Evolutionary conservation across 2,113 vertebrate genomes (phyloP), one percentile per base, ranked within the genome.

Genomic region (Gobio gobio): DNA sequence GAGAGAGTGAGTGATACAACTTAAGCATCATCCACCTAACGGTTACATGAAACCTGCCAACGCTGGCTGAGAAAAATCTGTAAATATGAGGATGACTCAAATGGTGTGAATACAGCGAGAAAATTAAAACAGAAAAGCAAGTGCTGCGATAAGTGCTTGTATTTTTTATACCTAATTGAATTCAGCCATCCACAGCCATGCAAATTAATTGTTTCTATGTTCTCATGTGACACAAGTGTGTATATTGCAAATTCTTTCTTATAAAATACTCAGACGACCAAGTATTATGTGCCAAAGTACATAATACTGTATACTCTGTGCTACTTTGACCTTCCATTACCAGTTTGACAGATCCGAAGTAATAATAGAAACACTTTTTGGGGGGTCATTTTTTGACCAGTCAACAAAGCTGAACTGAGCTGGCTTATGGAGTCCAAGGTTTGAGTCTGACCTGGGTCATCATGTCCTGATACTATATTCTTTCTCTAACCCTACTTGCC

Each of bases 11-110:
- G 80, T 40, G 72, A 61, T 54, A 33, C 68, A 70, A 77, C 76
- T 77, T 49, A 51, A 81, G 63, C 43, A 86, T 70, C 85, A 70
- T 63, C 80, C 24, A 73, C 13, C 4, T 58, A 86, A 76, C 76
- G 43, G 47, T 40, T 61, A n/a, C 36, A 45, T 63, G 10, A 79
- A 47, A 66, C 18, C 47, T 54, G 26, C 78, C 61, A 24, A 74
- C 7, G 10, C 51, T 29, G 58, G 36, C 14, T 26, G 40, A 29
- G 64, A 79, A 75, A 58, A 78, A 36, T 10, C 78, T 64, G 78
- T 49, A 68, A 81, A 81, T 33, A 49, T 81, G 24, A 68, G 51
- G 43, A 81, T 49, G 45, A 81, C 20, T 66, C 43, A 81, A 36
- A 29, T 36, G 40, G 79, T 81, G 79, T 68, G 45, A 81, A 81